These are phyloP conservation scores for Archips crataeganus DNA, from an alignment of 2,888 invertebrate genomes.

Conservation along the genomic window DNA sequence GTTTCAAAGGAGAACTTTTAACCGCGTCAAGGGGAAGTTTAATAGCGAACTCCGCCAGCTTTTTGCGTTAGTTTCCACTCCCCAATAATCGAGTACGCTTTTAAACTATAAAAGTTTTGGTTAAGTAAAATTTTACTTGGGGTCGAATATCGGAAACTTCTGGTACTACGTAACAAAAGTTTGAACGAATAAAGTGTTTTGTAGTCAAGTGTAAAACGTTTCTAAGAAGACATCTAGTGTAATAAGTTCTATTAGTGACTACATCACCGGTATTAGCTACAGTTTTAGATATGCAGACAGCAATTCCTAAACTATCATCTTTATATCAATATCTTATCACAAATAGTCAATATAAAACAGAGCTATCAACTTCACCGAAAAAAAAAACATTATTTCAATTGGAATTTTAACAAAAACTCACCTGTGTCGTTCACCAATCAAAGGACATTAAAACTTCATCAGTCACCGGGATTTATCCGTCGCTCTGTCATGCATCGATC, in stretches of 20 bases:
- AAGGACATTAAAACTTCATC: constrained; percentile 38
- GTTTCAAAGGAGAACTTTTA: constrained; percentile 37
- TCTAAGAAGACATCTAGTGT: no score
- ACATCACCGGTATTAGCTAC: no score
- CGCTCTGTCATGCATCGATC: constrained; percentile 58
- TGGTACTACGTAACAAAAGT: no score
- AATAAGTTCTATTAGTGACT: no score
- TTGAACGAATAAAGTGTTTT: not conserved
- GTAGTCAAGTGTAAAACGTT: not conserved
- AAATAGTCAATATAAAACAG: no score
- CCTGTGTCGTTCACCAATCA: constrained; percentile 44
- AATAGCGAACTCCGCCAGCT: constrained; percentile 18
- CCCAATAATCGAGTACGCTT: constrained; percentile 19
- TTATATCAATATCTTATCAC: no score
- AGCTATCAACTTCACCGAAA: no score
- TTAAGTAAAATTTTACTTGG: not conserved
- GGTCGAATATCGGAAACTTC: not conserved
- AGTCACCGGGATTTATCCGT: constrained; percentile 30
- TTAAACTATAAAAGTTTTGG: constrained; percentile 27
- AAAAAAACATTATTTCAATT: not conserved
- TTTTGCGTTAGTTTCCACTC: constrained; percentile 30
- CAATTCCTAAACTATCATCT: no score
- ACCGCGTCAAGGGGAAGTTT: constrained; percentile 35
- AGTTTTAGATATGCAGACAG: no score
- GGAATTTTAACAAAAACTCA: constrained; percentile 2